A percentile compares a stretch with the other conserved stretches of the same genome.
Evolutionary conservation across 2,113 vertebrate species (phyloP).

Genomic region (Rhabdomys dilectus): DNA sequence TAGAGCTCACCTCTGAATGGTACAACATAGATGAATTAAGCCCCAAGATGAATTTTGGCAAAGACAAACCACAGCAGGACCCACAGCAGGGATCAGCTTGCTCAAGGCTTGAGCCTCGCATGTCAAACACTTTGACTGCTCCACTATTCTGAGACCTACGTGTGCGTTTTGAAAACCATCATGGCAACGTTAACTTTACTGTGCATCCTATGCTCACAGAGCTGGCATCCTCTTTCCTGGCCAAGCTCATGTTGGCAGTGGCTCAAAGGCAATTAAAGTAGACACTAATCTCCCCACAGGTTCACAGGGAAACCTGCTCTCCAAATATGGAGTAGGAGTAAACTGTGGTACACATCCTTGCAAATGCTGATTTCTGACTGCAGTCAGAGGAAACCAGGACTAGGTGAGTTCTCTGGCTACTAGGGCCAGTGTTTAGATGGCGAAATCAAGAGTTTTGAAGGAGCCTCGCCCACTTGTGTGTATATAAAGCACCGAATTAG

Average conservation of each 20-base stretch:
- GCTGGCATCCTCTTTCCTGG: neutral
- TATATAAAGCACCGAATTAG: neutral
- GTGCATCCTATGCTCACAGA: neutral
- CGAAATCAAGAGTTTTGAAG: neutral
- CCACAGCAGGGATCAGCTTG: neutral
- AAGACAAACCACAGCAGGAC: neutral
- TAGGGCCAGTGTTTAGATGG: neutral
- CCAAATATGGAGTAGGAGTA: neutral
- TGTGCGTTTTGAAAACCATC: neutral
- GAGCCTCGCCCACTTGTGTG: rapidly evolving
- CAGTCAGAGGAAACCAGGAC: neutral
- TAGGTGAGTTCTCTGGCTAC: neutral
- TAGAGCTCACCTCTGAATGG: neutral
- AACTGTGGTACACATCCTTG: neutral
- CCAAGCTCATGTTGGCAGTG: neutral
- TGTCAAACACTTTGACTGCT: neutral
- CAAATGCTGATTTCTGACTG: neutral
- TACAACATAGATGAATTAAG: neutral
- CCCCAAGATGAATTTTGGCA: neutral
- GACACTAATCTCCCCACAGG: neutral
- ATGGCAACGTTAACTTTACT: neutral
- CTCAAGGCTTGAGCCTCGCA: neutral
- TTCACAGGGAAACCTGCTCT: neutral
- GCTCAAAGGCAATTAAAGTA: neutral
- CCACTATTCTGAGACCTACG: neutral